Conservation (phyloP, 2,888 invertebrate genomes). For the Callosobruchus maculatus region DNA sequence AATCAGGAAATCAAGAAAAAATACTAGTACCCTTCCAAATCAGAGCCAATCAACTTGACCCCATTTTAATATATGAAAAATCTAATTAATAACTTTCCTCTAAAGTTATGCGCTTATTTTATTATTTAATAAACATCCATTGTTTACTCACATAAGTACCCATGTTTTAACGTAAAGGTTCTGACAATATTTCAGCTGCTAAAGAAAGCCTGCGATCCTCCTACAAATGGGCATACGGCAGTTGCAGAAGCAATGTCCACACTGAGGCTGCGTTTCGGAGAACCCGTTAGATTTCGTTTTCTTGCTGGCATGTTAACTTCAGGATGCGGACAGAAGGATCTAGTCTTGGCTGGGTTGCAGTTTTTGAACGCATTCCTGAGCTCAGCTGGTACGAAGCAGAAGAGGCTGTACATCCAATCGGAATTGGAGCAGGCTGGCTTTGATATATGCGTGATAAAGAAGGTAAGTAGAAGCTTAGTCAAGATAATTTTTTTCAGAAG, state of each 20-base stretch:
- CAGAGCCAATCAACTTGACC: too few species aligned
- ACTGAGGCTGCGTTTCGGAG: slow-evolving; percentile 80
- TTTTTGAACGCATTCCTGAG: slow-evolving; percentile 82
- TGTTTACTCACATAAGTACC: too few species aligned
- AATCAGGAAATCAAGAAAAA: too few species aligned
- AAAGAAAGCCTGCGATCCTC: slow-evolving; percentile 76
- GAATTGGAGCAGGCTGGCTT: slow-evolving; percentile 81
- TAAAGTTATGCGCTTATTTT: too few species aligned
- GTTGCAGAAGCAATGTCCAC: slow-evolving; percentile 91
- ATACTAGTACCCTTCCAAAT: too few species aligned
- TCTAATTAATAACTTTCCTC: too few species aligned
- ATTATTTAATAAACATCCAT: too few species aligned
- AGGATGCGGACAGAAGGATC: slow-evolving; percentile 63
- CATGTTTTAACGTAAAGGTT: too few species aligned
- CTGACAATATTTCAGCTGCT: slow-evolving; percentile 76
- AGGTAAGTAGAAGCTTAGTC: slow-evolving; percentile 45
- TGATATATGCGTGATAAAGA: slow-evolving; percentile 60
- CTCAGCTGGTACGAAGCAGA: slow-evolving; percentile 71
- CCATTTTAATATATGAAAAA: too few species aligned
- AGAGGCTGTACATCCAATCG: slow-evolving; percentile 79
- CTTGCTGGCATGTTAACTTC: slow-evolving; percentile 85
- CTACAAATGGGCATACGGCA: slow-evolving; percentile 73
- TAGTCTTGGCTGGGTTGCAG: slow-evolving; percentile 75
- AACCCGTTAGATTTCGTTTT: slow-evolving; percentile 88
- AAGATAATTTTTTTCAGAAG: too few species aligned